phyloP scores from a whole-genome alignment of 2,797 vertebrate species.

The Hippoglossus hippoglossus region DNA sequence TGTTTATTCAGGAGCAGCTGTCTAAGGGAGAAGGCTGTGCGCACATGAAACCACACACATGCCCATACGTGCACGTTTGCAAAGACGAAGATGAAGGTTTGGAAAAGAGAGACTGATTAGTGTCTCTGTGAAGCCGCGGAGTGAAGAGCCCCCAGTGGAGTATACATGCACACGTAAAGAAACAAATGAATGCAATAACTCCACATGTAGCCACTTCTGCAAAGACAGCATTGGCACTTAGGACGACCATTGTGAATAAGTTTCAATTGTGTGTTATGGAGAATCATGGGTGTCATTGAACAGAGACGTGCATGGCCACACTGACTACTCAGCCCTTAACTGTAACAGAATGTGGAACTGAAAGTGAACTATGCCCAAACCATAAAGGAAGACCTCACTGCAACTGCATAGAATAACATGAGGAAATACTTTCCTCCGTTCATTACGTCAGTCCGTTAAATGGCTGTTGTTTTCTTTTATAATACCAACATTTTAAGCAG shows the following conservation, averaged over 20 bases:
- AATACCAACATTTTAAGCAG: too few species aligned
- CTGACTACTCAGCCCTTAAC: constrained; percentile 21
- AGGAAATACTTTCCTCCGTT: background rate
- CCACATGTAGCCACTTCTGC: constrained; percentile 26
- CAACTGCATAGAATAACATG: background rate
- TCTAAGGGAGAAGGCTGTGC: constrained; percentile 62
- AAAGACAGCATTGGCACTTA: constrained; percentile 22
- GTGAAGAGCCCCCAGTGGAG: constrained; percentile 32
- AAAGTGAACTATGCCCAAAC: constrained; percentile 39
- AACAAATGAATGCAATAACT: constrained; percentile 33
- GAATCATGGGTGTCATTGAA: constrained; percentile 42
- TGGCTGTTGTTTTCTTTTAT: background rate
- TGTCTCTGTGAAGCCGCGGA: constrained; percentile 42
- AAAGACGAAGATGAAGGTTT: constrained; percentile 49
- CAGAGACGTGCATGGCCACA: background rate
- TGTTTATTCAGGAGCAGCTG: constrained; percentile 85
- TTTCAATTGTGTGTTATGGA: constrained; percentile 26
- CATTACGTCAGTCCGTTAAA: background rate
- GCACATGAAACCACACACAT: constrained; percentile 25
- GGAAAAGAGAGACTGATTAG: constrained; percentile 60
- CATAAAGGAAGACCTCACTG: constrained; percentile 16
- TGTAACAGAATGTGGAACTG: constrained; percentile 44
- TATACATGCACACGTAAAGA: constrained; percentile 11
- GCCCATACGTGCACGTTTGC: constrained; percentile 24
- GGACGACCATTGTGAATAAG: constrained; percentile 14